A percentile compares a stretch with the other conserved stretches of the same genome.
These are phyloP conservation scores for Caiman crocodilus DNA, from an alignment of 2,797 vertebrate species.

Conservation along the genomic window DNA sequence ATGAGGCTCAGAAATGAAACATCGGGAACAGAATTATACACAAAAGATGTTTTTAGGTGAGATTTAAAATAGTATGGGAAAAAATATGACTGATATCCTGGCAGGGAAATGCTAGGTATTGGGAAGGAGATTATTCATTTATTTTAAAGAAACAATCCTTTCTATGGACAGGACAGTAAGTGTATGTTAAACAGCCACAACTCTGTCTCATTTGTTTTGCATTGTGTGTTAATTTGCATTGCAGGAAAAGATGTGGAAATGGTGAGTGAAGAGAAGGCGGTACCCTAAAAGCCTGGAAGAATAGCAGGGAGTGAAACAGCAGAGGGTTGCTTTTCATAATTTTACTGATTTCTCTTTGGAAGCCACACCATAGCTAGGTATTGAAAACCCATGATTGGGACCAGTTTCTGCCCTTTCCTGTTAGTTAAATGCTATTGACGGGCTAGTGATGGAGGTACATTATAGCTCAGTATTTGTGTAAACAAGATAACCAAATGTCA, in stretches of 20 bases:
- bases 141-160: background rate
- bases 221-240: slow-evolving; percentile 42
- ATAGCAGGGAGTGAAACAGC: background rate
- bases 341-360: background rate
- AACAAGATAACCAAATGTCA: background rate
- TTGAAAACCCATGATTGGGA: background rate
- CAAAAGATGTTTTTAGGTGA: background rate
- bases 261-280: slow-evolving; percentile 4
- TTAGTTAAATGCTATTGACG: background rate
- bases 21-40: background rate
- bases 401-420: background rate
- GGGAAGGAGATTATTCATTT: background rate
- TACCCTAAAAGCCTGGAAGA: background rate
- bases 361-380: background rate
- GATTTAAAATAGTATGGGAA: background rate
- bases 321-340: background rate
- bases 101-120: background rate
- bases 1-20: background rate
- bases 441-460: background rate
- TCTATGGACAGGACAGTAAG: background rate
- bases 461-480: background rate
- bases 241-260: slow-evolving; percentile 55
- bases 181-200: background rate
- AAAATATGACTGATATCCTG: background rate
- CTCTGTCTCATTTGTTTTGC: slow-evolving; percentile 14